Conservation (phyloP, 2,888 invertebrate species). For the Darwinula stevensoni region DNA sequence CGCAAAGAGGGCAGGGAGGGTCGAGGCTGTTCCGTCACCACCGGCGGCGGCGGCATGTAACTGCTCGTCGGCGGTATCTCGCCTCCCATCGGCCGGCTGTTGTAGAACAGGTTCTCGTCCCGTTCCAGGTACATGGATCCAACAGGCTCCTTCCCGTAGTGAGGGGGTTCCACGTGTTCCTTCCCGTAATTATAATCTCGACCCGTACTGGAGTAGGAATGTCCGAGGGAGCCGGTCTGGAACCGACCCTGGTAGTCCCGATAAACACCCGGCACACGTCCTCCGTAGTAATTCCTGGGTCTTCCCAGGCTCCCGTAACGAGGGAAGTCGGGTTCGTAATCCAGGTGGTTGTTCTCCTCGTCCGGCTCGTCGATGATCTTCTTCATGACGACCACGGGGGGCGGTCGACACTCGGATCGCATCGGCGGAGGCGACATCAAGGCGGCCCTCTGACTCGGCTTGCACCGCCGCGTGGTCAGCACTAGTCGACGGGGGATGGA, state of each 20-base stretch:
- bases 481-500: slow-evolving; percentile 87
- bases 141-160: slow-evolving; percentile 10
- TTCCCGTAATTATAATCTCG: slow-evolving; percentile 1
- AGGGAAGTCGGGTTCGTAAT: no score
- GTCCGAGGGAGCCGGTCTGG: no score
- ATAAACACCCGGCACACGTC: no score
- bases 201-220: neutral
- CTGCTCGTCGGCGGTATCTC: slow-evolving; percentile 9
- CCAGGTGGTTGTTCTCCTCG: slow-evolving; percentile 9
- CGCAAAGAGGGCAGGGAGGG: slow-evolving; percentile 29
- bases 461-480: slow-evolving; percentile 40
- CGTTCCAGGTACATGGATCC: no score
- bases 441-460: slow-evolving; percentile 7
- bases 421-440: slow-evolving; percentile 13
- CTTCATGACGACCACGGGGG: slow-evolving; percentile 72
- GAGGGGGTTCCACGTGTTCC: neutral
- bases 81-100: slow-evolving; percentile 9
- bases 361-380: slow-evolving; percentile 44
- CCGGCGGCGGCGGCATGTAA: slow-evolving; percentile 15
- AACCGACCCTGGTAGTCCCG: no score
- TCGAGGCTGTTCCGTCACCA: slow-evolving; percentile 70
- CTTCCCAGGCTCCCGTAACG: no score
- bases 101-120: slow-evolving; percentile 10
- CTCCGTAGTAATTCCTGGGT: no score
- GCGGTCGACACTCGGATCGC: slow-evolving; percentile 32